These are phyloP conservation scores for Philopotamus ludificatus DNA, from an alignment of 1,140 invertebrate species.

Conservation along the genomic window DNA sequence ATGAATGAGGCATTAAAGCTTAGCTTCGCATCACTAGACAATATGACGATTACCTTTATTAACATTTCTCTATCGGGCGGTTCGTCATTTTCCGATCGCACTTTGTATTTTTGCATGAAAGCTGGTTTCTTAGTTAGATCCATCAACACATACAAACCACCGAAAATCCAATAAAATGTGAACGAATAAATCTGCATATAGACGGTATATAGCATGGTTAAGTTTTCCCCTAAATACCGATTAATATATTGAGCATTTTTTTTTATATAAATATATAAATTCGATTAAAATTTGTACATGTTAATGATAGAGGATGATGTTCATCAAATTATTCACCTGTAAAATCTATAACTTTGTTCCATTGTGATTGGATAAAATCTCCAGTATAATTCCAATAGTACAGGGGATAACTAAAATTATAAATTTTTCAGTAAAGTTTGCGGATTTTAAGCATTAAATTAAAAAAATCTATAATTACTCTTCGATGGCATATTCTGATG, in stretches of 20 bases:
- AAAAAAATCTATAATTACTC: too few relatives aligned
- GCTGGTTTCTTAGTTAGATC: constrained; percentile 34
- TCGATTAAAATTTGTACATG: too few relatives aligned
- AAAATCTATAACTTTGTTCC: constrained; percentile 70
- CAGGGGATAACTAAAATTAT: too few relatives aligned
- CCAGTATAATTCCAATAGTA: too few relatives aligned
- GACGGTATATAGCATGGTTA: constrained; percentile 28
- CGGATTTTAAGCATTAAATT: too few relatives aligned
- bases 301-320: too few relatives aligned
- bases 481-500: too few relatives aligned
- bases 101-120: constrained; percentile 35
- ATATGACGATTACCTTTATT: constrained; percentile 12
- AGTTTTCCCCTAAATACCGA: constrained; percentile 44
- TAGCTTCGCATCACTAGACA: too few relatives aligned
- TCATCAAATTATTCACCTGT: too few relatives aligned
- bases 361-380: constrained; percentile 78
- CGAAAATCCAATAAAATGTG: constrained; percentile 34
- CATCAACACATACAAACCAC: constrained; percentile 27
- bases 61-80: constrained; percentile 22
- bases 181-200: constrained; percentile 16
- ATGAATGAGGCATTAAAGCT: neutral
- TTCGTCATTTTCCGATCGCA: constrained; percentile 37
- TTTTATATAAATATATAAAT: constrained; percentile 30
- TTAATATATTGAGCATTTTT: neutral
- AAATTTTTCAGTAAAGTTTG: too few relatives aligned